Evolutionary conservation across 30 jellyfish, hydroid and myxozoan species (phyloP), one percentile per base, ranked within the genome.

Genomic region (Aurelia sp.): DNA sequence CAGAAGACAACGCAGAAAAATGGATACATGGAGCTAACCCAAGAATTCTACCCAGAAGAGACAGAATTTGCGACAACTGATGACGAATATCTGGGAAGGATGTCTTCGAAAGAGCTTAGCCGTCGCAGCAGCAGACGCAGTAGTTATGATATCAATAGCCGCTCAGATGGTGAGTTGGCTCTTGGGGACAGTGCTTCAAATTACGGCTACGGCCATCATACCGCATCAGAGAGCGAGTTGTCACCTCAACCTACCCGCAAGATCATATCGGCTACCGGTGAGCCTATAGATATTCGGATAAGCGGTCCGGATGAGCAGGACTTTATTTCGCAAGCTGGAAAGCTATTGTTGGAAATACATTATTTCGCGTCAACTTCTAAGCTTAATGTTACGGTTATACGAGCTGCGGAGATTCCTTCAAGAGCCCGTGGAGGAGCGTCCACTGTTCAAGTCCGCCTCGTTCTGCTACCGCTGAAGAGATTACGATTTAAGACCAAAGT

Each of bases 381-480:
- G 66, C 88, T 92, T 5, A 66, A 78, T 60, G 95, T 92, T 44
- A 76, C 94, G 13, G 90, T 92, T 63, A 67, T 92, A 4, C 83
- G 94, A 50, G 98, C 98, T 4, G 96, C 96, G 12, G 98, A 92
- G 35, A 82, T 92, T 30, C 98, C 98, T 2, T 92, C 98, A 15
- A 92, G 89, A 81, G 98, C 98, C 22, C 91, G 98, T 1, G 98
- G 98, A 19, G 98, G 98, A 13, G 94, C 98, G 5, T 92, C 98
- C 15, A 92, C 98, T 44, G 92, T 85, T 21, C 98, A 92, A 86
- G 95, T 92, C 23, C 96, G 98, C 66, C 77, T 92, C 23, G 98
- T 92, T 21, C 61, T 92, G 73, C 91, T 92, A 23, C 98, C 98
- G 4, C 53, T 59, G 21, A 92, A 87, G 66, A 50, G 92, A 22